Conservation (phyloP, 2,113 vertebrate species). For the Sturnus vulgaris region DNA sequence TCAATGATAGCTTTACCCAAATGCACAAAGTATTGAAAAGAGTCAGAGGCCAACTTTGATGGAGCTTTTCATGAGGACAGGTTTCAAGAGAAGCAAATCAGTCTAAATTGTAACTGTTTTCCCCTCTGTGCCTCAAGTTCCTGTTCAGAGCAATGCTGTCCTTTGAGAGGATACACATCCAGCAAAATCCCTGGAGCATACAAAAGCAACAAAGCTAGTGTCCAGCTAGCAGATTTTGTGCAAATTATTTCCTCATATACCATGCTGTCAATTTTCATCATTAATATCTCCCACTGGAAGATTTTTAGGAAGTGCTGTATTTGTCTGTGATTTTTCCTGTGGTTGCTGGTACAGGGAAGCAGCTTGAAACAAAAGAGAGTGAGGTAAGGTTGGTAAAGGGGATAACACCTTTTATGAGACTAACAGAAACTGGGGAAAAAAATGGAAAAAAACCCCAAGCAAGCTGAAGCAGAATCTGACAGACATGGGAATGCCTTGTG, state of each 20-base stretch:
- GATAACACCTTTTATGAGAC: neutral
- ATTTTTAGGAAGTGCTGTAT: neutral
- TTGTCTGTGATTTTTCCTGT: neutral
- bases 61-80: neutral
- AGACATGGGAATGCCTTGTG: neutral
- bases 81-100: neutral
- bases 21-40: neutral
- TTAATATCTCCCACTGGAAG: neutral
- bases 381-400: neutral
- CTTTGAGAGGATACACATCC: neutral
- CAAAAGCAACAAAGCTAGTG: neutral
- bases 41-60: neutral
- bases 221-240: neutral
- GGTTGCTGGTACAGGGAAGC: neutral
- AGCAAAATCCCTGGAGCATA: neutral
- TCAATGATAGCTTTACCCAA: neutral
- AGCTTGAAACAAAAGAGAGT: neutral
- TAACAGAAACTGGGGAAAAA: neutral
- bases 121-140: neutral
- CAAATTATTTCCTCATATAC: neutral
- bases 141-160: neutral
- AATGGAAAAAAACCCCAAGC: fast-evolving
- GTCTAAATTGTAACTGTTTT: neutral
- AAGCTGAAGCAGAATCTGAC: neutral
- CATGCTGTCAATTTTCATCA: neutral